phyloP scores from a whole-genome alignment of 1,140 invertebrate genomes.

The Leptinotarsa undecemlineata region DNA sequence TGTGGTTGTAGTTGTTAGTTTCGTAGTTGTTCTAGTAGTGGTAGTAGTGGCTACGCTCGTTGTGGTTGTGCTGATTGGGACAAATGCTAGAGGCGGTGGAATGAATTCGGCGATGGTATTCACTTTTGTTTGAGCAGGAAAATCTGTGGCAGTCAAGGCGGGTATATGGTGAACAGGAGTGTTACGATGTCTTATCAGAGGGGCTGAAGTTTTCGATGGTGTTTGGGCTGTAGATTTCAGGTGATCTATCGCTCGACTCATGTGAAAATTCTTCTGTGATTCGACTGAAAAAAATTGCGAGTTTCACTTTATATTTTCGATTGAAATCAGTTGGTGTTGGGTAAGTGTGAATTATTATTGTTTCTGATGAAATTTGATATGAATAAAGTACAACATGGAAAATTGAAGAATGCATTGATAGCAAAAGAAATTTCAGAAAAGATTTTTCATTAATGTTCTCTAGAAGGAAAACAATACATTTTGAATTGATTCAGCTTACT shows the following conservation, averaged over 20 bases:
- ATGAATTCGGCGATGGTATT: conserved; percentile 48
- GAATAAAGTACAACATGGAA: no score
- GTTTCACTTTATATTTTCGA: no score
- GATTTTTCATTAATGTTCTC: no score
- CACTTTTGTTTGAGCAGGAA: conserved; percentile 43
- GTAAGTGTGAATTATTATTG: no score
- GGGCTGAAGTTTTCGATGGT: conserved; percentile 53
- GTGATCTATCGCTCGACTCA: conserved; percentile 62
- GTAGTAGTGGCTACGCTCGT: conserved; percentile 58
- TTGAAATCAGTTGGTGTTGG: no score
- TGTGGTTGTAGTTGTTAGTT: conserved; percentile 58
- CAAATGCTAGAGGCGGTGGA: conserved; percentile 47
- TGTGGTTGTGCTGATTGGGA: conserved; percentile 50
- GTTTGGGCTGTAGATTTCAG: conserved; percentile 58
- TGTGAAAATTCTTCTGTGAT: conserved; percentile 85
- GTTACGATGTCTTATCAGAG: conserved; percentile 34
- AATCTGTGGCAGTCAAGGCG: conserved; percentile 45
- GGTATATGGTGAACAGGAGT: conserved; percentile 41
- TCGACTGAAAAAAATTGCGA: conserved; percentile 65
- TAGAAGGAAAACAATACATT: no score
- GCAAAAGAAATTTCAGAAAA: no score
- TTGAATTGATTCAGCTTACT: no score
- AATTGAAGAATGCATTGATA: no score
- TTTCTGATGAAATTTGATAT: no score
- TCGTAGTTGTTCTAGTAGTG: conserved; percentile 58